These are phyloP conservation scores for Ophioderma brevispina DNA, from an alignment of 35 echinoderm and acorn worm genomes.

Conservation along the genomic window DNA sequence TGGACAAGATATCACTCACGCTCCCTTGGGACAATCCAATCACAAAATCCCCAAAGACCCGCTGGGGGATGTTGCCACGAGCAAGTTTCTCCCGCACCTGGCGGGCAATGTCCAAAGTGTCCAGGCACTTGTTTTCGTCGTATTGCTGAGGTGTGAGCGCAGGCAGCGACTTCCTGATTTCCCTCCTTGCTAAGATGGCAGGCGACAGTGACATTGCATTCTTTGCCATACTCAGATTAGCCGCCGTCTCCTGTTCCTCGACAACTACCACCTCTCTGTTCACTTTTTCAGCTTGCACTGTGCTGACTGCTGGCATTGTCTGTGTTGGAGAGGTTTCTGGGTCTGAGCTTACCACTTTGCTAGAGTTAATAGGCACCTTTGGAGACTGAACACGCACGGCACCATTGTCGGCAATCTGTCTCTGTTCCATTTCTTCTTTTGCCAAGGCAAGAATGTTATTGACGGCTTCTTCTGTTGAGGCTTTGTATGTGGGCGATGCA, in stretches of 20 bases:
- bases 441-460: slow-evolving; percentile 90
- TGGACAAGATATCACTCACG: slow-evolving; percentile 91
- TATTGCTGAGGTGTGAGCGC: slow-evolving; percentile 74
- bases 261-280: neutral
- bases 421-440: slow-evolving; percentile 83
- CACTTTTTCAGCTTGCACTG: neutral
- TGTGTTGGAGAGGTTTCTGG: slow-evolving; percentile 5
- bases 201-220: neutral
- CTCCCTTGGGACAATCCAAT: slow-evolving; percentile 95
- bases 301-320: neutral
- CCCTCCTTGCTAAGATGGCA: neutral
- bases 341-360: slow-evolving; percentile 58
- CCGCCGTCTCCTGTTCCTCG: neutral
- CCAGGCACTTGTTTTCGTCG: slow-evolving; percentile 62
- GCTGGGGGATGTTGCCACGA: slow-evolving; percentile 77
- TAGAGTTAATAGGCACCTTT: slow-evolving; percentile 14
- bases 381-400: neutral
- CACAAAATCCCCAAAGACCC: slow-evolving; percentile 83
- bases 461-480: slow-evolving; percentile 84
- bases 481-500: slow-evolving; percentile 39
- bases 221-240: neutral
- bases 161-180: slow-evolving; percentile 29
- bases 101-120: slow-evolving; percentile 74
- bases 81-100: slow-evolving; percentile 76
- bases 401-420: neutral